Evolutionary conservation across 2,888 invertebrate genomes (phyloP).

Genomic region (Podabrus alpinus): DNA sequence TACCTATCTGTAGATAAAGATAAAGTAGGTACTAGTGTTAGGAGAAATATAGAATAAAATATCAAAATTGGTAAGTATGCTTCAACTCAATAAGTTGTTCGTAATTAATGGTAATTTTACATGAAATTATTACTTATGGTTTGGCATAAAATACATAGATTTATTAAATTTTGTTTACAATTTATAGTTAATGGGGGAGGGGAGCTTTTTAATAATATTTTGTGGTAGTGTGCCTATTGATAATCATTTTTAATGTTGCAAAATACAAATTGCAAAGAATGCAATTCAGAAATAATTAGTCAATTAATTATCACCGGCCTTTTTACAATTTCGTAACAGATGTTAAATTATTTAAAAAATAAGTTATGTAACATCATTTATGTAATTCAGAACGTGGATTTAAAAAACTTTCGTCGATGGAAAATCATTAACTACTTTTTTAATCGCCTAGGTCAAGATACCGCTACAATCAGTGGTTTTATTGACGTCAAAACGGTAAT

Average conservation of each 20-base stretch:
- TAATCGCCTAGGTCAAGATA: conserved; percentile 16
- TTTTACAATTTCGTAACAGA: not conserved
- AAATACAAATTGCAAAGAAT: not conserved
- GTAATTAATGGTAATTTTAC: not conserved
- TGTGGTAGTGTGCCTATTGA: too few relatives aligned
- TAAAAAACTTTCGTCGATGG: conserved; percentile 5
- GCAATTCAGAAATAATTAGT: not conserved
- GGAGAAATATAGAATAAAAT: not conserved
- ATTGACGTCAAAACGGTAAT: conserved; percentile 7
- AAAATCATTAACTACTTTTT: conserved; percentile 7
- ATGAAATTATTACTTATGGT: too few relatives aligned
- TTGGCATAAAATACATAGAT: too few relatives aligned
- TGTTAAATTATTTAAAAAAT: not conserved
- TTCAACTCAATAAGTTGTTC: not conserved
- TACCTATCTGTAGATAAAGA: not conserved
- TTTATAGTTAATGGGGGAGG: too few relatives aligned
- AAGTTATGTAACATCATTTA: not conserved
- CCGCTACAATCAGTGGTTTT: conserved; percentile 11
- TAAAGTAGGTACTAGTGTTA: not conserved
- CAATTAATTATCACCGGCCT: not conserved
- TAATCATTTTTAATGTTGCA: not conserved
- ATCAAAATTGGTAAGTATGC: not conserved
- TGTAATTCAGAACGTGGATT: not conserved
- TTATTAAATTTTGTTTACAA: too few relatives aligned
- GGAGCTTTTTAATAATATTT: too few relatives aligned